phyloP scores from a whole-genome alignment of 2,888 invertebrate genomes.

The Deilephila porcellus region DNA sequence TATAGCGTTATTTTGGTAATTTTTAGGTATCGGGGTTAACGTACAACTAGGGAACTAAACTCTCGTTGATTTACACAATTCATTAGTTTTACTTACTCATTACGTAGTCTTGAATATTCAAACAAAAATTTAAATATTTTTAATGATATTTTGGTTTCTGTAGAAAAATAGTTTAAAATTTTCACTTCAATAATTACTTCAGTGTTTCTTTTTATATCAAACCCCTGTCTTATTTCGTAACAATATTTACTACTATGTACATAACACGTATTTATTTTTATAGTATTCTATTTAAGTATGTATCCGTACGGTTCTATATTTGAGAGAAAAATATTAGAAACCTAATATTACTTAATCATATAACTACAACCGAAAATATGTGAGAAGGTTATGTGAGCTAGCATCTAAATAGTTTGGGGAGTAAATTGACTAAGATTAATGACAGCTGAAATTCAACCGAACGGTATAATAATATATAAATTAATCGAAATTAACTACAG shows the following conservation, averaged over 20 bases:
- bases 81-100: conserved; percentile 25
- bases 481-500: conserved; percentile 16
- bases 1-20: conserved; percentile 21
- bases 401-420: conserved; percentile 67
- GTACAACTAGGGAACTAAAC: conserved; percentile 18
- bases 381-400: conserved; percentile 55
- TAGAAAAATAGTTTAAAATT: conserved; percentile 32
- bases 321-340: conserved; percentile 45
- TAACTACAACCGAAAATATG: conserved; percentile 51
- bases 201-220: conserved; percentile 31
- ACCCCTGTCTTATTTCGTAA: conserved; percentile 54
- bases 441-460: conserved; percentile 51
- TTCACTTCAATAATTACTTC: conserved; percentile 21
- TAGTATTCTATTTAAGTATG: conserved; percentile 40
- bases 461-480: conserved; percentile 27
- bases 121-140: conserved; percentile 25
- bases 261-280: conserved; percentile 57
- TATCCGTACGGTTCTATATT: conserved; percentile 44
- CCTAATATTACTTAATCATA: conserved; percentile 50
- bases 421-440: conserved; percentile 78
- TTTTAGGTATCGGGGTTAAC: conserved; percentile 18
- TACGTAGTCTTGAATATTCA: conserved; percentile 26
- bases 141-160: conserved; percentile 51
- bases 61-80: conserved; percentile 22
- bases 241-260: conserved; percentile 75